Evolutionary conservation across 1,140 invertebrate species (phyloP).

Genomic region (Micrasema minimum): DNA sequence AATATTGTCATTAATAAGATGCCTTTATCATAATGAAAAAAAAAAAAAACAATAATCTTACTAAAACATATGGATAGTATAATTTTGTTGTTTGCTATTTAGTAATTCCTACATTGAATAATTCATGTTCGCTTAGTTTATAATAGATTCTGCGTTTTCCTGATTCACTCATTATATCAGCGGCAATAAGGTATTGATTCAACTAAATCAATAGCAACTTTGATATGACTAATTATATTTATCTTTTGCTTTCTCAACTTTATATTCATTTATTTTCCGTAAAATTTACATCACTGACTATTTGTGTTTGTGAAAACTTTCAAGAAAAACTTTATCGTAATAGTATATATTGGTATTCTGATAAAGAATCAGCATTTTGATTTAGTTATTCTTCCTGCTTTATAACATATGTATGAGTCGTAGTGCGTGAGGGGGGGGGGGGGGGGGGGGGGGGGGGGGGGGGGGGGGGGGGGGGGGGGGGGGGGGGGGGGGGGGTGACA

Average conservation of each 20-base stretch:
- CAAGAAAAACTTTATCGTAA: conserved; percentile 10
- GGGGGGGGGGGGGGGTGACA: no score
- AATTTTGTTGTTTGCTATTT: not conserved
- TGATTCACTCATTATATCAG: not conserved
- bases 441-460: no score
- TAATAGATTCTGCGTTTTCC: conserved; percentile 32
- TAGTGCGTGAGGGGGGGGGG: no score
- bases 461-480: no score
- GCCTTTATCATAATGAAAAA: conserved; percentile 49
- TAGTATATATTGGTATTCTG: not conserved
- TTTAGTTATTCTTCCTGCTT: conserved; percentile 58
- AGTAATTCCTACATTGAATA: conserved; percentile 2
- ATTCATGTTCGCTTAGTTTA: conserved; percentile 9
- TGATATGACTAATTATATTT: conserved; percentile 14
- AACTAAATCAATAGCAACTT: conserved; percentile 20
- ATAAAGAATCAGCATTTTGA: conserved; percentile 24
- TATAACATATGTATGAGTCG: conserved; percentile 60
- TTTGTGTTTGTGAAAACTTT: conserved; percentile 3
- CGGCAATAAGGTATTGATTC: conserved; percentile 20
- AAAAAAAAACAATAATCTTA: conserved; percentile 46
- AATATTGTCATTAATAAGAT: conserved; percentile 46
- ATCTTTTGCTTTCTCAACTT: conserved; percentile 25
- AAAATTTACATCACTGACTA: conserved; percentile 5
- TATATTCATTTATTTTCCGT: conserved; percentile 27
- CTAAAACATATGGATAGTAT: conserved; percentile 45